These are phyloP conservation scores for Papilio polytes DNA, from an alignment of 1,140 invertebrate genomes.

Conservation along the genomic window DNA sequence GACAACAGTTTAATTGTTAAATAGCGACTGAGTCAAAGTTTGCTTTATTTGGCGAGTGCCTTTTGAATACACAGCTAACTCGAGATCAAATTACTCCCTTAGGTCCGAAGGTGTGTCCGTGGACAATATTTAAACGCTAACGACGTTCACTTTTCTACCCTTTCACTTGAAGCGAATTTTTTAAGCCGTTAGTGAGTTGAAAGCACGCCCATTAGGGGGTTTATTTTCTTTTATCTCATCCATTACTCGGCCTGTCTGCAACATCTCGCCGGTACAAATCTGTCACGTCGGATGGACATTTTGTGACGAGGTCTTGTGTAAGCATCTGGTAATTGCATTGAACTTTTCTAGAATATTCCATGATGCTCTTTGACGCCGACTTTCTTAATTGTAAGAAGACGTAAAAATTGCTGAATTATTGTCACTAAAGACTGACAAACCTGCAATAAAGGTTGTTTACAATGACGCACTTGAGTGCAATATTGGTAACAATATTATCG, in stretches of 20 bases:
- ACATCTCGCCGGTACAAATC: slow-evolving; percentile 37
- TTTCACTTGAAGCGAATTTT: slow-evolving; percentile 39
- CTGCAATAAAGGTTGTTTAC: too few relatives aligned
- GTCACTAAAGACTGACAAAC: too few relatives aligned
- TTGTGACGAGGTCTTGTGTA: slow-evolving; percentile 38
- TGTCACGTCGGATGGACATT: slow-evolving; percentile 40
- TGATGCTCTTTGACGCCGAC: neutral
- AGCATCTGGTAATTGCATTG: slow-evolving; percentile 37
- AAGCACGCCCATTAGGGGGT: slow-evolving; percentile 39
- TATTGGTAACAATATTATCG: too few relatives aligned
- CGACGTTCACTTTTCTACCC: slow-evolving; percentile 37
- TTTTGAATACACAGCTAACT: slow-evolving; percentile 7
- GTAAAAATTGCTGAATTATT: neutral
- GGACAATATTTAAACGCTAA: slow-evolving; percentile 37
- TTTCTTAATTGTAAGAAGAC: slow-evolving; percentile 15
- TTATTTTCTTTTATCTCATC: slow-evolving; percentile 41
- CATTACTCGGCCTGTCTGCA: slow-evolving; percentile 40
- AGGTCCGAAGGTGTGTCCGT: slow-evolving; percentile 38
- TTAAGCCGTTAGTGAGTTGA: slow-evolving; percentile 39
- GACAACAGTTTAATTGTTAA: slow-evolving; percentile 17
- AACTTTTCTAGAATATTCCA: slow-evolving; percentile 31
- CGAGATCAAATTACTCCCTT: slow-evolving; percentile 38
- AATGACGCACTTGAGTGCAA: too few relatives aligned
- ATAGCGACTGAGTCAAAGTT: slow-evolving; percentile 15
- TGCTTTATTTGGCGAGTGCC: slow-evolving; percentile 27